Conservation (phyloP, 2,888 invertebrate genomes). For the Ophioninae sp. region DNA sequence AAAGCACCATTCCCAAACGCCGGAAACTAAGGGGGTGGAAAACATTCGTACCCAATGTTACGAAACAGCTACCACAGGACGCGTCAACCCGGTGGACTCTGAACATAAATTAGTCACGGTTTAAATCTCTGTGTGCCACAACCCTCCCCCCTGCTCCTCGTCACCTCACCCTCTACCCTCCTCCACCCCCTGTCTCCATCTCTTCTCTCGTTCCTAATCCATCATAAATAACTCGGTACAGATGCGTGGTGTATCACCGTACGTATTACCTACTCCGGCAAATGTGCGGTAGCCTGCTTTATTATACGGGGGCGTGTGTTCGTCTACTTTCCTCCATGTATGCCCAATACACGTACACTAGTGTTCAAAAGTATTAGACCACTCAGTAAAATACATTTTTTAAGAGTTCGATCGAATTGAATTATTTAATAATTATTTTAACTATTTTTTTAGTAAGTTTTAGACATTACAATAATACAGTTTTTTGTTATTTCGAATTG, state of each 20-base stretch:
- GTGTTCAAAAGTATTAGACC: too few species aligned
- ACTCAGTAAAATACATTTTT: too few species aligned
- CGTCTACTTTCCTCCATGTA: too few species aligned
- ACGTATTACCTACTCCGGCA: conserved; percentile 54
- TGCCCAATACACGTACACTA: too few species aligned
- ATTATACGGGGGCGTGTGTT: conserved; percentile 57
- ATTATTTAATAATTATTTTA: too few species aligned
- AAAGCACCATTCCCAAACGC: too few species aligned
- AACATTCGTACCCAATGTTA: conserved; percentile 47
- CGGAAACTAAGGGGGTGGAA: conserved; percentile 2
- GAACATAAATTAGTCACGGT: conserved; percentile 78
- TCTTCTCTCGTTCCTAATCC: conserved; percentile 74
- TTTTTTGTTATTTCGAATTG: too few species aligned
- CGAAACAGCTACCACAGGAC: conserved; percentile 65
- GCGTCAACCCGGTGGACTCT: conserved; percentile 72
- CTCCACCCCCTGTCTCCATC: conserved; percentile 13
- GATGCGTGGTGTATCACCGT: conserved; percentile 71
- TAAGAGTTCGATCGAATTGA: too few species aligned
- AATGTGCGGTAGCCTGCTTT: conserved; percentile 68
- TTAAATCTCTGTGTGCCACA: conserved; percentile 74
- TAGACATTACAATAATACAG: too few species aligned
- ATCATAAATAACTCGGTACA: conserved; percentile 80
- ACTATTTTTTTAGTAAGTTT: too few species aligned
- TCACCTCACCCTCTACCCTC: conserved; percentile 10
- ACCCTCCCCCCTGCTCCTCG: too few species aligned